Evolutionary conservation across 2,888 invertebrate species (phyloP).

Genomic region (Melieria crassipennis): DNA sequence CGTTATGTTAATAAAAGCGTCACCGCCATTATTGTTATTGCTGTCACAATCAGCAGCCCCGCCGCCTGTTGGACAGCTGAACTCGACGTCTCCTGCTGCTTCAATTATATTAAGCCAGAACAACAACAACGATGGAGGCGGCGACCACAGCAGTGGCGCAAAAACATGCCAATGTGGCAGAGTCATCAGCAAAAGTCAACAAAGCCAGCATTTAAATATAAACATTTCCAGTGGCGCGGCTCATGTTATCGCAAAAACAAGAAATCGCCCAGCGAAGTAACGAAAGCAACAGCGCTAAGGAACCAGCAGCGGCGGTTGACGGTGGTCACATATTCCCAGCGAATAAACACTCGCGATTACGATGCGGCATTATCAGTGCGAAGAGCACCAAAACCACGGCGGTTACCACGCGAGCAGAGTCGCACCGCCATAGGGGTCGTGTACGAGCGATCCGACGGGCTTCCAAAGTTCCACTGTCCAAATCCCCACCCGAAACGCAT

Average conservation of each 20-base stretch:
- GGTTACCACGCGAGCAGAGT: neutral
- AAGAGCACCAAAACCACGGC: conserved; percentile 8
- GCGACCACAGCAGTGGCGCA: no score
- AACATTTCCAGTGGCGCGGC: no score
- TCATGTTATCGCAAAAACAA: conserved; percentile 6
- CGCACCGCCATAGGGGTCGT: no score
- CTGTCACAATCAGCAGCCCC: conserved; percentile 5
- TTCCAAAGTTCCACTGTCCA: no score
- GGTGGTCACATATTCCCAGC: conserved; percentile 32
- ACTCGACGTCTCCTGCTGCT: no score
- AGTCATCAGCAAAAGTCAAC: no score
- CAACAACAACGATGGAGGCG: no score
- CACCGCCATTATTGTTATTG: conserved; percentile 8
- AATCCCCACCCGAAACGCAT: no score
- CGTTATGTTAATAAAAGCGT: neutral
- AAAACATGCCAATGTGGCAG: no score
- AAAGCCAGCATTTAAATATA: no score
- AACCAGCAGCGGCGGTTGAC: neutral
- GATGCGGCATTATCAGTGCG: neutral
- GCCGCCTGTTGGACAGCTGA: neutral
- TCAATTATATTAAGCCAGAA: no score
- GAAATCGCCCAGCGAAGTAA: neutral
- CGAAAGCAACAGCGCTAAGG: neutral
- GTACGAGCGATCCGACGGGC: no score
- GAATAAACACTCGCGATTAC: neutral